Percentiles rank a stretch among this genome's conserved stretches.
phyloP scores from a whole-genome alignment of 1,140 invertebrate genomes.

The Aphelenchoides avenae region DNA sequence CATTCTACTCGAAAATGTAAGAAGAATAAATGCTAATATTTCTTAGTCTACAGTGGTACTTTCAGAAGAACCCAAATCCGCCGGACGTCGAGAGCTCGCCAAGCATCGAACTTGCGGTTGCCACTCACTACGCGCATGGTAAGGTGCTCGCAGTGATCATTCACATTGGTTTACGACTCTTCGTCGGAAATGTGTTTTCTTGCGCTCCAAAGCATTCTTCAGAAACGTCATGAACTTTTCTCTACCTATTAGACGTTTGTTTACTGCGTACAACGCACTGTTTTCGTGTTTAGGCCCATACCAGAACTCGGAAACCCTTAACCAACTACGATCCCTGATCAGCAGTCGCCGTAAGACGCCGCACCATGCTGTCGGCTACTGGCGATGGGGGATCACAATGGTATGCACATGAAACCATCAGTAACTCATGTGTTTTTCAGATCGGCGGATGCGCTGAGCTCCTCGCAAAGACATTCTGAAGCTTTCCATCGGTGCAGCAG shows the following conservation, averaged over 20 bases:
- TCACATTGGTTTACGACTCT: neutral
- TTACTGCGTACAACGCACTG: too few species aligned
- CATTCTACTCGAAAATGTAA: slow-evolving; percentile 51
- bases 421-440: too few species aligned
- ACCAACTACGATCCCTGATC: slow-evolving; percentile 48
- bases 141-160: neutral
- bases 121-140: slow-evolving; percentile 58
- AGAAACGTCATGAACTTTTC: neutral
- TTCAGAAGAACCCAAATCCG: slow-evolving; percentile 26
- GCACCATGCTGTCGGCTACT: slow-evolving; percentile 54
- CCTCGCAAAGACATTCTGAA: too few species aligned
- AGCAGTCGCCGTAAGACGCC: slow-evolving; percentile 43
- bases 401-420: too few species aligned
- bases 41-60: neutral
- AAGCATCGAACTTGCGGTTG: slow-evolving; percentile 51
- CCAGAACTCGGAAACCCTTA: slow-evolving; percentile 51
- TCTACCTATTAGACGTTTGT: slow-evolving; percentile 1
- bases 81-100: slow-evolving; percentile 25
- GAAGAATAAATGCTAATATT: slow-evolving; percentile 14
- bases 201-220: too few species aligned
- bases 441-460: too few species aligned
- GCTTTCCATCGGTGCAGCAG: too few species aligned
- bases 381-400: slow-evolving; percentile 49
- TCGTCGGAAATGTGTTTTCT: too few species aligned
- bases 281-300: slow-evolving; percentile 34